phyloP scores from a whole-genome alignment of 2,888 invertebrate genomes.

The Formica aserva region DNA sequence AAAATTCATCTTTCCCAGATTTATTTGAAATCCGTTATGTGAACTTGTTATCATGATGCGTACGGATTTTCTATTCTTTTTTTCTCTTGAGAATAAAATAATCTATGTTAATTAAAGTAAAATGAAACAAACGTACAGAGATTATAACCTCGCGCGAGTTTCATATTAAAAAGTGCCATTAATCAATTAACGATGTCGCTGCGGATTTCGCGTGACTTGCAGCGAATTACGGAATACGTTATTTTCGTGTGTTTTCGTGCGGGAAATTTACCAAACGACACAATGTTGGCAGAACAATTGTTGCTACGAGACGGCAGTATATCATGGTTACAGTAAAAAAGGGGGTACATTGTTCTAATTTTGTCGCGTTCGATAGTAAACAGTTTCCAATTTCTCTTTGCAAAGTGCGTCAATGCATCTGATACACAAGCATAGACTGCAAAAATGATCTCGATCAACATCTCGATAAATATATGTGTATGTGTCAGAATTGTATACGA shows the following conservation, averaged over 20 bases:
- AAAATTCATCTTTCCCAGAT: neutral
- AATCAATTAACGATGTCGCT: constrained; percentile 30
- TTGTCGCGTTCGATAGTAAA: constrained; percentile 33
- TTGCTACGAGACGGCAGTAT: neutral
- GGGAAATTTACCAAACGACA: constrained; percentile 27
- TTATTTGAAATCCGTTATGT: neutral
- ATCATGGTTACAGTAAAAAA: constrained; percentile 11
- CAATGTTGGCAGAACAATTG: constrained; percentile 33
- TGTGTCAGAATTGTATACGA: neutral
- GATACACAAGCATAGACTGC: constrained; percentile 8
- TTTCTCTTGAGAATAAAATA: neutral
- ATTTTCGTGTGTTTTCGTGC: neutral
- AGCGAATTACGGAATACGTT: neutral
- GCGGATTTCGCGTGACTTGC: neutral
- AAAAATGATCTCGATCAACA: constrained; percentile 26
- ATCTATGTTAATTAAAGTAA: constrained; percentile 29
- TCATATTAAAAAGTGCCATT: constrained; percentile 9
- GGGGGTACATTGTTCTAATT: constrained; percentile 44
- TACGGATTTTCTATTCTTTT: neutral
- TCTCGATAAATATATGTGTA: neutral
- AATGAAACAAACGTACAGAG: neutral
- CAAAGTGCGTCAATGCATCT: constrained; percentile 4
- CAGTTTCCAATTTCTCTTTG: constrained; percentile 2
- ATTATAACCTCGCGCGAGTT: neutral
- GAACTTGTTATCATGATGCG: neutral